Evolutionary conservation across 2,797 vertebrate genomes (phyloP).

Genomic region (Hoplostethus atlanticus): DNA sequence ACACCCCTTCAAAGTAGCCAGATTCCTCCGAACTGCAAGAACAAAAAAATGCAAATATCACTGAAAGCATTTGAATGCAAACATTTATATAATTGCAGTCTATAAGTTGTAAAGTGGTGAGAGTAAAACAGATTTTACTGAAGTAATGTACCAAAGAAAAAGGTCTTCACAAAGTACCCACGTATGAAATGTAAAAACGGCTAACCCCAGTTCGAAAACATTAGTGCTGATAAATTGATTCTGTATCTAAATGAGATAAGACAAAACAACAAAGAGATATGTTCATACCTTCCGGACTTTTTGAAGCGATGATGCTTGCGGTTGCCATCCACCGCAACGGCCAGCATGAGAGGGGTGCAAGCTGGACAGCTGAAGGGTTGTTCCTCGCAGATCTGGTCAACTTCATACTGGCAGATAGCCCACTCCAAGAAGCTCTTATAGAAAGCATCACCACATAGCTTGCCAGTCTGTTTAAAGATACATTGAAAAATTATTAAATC

Average conservation of each 20-base stretch:
- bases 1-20: slow-evolving; percentile 27
- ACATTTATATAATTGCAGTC: too few relatives aligned
- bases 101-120: too few relatives aligned
- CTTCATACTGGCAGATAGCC: slow-evolving; percentile 7
- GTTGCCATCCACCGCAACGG: slow-evolving; percentile 28
- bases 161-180: too few relatives aligned
- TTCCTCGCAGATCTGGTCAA: slow-evolving; percentile 10
- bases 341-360: slow-evolving; percentile 22
- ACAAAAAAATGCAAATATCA: background rate
- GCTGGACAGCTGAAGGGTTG: slow-evolving; percentile 29
- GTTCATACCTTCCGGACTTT: slow-evolving; percentile 20
- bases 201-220: background rate
- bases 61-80: too few relatives aligned
- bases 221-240: background rate
- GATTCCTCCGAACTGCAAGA: slow-evolving; percentile 32
- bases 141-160: too few relatives aligned
- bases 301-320: slow-evolving; percentile 32
- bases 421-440: slow-evolving; percentile 13
- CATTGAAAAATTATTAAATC: background rate
- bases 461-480: background rate
- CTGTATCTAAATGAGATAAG: background rate
- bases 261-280: background rate
- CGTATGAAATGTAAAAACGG: too few relatives aligned
- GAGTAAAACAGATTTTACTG: too few relatives aligned
- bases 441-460: background rate